Evolutionary conservation across 2,888 invertebrate genomes (phyloP).

Genomic region (Odiellus spinosus): DNA sequence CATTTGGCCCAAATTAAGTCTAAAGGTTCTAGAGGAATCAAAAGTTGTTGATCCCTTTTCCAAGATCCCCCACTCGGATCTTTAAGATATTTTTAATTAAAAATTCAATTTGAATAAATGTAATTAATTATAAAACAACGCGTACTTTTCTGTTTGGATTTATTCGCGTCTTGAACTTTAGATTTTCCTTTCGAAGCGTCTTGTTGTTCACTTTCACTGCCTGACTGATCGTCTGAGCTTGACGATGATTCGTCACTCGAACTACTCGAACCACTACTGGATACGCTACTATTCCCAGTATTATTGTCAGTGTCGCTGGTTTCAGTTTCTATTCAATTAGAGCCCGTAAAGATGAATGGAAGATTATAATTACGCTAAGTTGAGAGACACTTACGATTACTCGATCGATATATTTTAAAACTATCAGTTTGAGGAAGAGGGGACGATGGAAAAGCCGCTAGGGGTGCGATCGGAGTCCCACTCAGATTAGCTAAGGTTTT

Average conservation of each 20-base stretch:
- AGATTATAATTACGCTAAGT: too few relatives aligned
- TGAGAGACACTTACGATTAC: slow-evolving; percentile 7
- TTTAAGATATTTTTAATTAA: too few relatives aligned
- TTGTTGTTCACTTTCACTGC: slow-evolving; percentile 10
- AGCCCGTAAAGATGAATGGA: too few relatives aligned
- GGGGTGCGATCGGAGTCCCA: background rate
- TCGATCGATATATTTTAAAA: slow-evolving; percentile 35
- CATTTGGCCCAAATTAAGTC: slow-evolving; percentile 96
- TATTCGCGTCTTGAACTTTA: too few relatives aligned
- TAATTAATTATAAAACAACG: too few relatives aligned
- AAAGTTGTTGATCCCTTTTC: slow-evolving; percentile 17
- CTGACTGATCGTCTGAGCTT: slow-evolving; percentile 5
- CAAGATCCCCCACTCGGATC: too few relatives aligned
- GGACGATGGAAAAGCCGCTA: slow-evolving; percentile 6
- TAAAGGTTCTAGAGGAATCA: slow-evolving; percentile 52
- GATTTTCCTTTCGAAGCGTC: too few relatives aligned
- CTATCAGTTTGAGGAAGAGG: slow-evolving; percentile 27
- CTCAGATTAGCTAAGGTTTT: background rate
- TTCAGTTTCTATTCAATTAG: slow-evolving; percentile 8
- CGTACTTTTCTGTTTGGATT: too few relatives aligned
- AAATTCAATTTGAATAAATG: too few relatives aligned
- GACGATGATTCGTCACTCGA: background rate
- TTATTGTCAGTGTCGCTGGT: slow-evolving; percentile 15
- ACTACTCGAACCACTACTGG: slow-evolving; percentile 6
- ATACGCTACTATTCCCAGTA: slow-evolving; percentile 8